Evolutionary conservation across 2,888 invertebrate species (phyloP), one percentile per base, ranked within the genome.

Genomic region (Rhamnusium bicolor): DNA sequence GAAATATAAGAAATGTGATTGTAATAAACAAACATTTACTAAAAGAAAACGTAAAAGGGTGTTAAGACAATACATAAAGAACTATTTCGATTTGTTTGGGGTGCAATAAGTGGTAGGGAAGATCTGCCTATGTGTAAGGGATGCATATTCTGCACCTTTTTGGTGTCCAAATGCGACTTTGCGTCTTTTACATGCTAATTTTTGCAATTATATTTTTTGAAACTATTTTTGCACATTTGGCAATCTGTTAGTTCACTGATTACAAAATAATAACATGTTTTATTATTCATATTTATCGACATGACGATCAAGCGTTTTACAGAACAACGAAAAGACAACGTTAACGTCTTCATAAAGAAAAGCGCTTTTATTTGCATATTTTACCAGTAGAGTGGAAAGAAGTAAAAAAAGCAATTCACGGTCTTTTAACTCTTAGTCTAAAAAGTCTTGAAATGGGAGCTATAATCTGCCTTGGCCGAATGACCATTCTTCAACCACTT

Each of bases 401-500:
- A 56, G 24, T 49, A 66, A 54, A 69, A n/a, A 47, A 67, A 74
- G 72, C 67, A 74, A 70, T 79, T 75, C 72, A 53, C 67, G 69
- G 71, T 58, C 61, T 66, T 72, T 72, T 71, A 77, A 70, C 75
- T 47, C 69, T 73, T 56, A 53, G 32, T 60, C 49, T 67, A 72
- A 71, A 77, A 72, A 73, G 72, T 73, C 69, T 29, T 53, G 62
- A 56, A 75, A 79, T 71, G 63, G 71, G 47, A 46, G 68, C 18
- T 60, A 56, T 72, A 79, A 78, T 77, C 80, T 74, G 72, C 74
- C 46, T 56, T 67, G 63, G 67, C 61, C 69, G 77, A 80, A 75
- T 82, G 80, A 78, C 81, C 81, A 81, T 80, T 80, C 79, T 76
- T 75, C 75, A 71, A 76, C 54, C 69, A 77, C 76, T 79, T 78